These are phyloP conservation scores for Cryptus viduatorius DNA, from an alignment of 2,888 invertebrate species.

Conservation along the genomic window DNA sequence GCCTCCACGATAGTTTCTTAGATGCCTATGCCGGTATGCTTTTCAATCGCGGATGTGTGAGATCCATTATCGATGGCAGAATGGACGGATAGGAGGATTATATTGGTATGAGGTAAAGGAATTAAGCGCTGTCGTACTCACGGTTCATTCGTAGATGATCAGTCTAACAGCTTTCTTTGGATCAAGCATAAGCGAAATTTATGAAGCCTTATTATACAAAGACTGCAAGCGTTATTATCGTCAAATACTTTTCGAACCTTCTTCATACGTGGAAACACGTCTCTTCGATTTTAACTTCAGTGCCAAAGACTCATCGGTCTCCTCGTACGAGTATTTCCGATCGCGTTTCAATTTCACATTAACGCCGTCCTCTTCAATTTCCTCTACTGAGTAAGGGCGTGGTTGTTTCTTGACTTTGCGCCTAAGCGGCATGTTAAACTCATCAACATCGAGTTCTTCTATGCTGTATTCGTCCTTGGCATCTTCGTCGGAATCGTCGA, in stretches of 20 bases:
- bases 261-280: conserved; percentile 88
- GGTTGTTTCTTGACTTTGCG: conserved; percentile 78
- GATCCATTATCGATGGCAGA: conserved; percentile 66
- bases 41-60: conserved; percentile 76
- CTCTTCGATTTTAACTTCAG: conserved; percentile 90
- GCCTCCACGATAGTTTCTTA: conserved; percentile 65
- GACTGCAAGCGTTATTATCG: conserved; percentile 43
- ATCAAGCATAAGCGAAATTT: conserved; percentile 58
- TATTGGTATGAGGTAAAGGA: conserved; percentile 46
- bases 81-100: conserved; percentile 60
- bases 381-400: conserved; percentile 86
- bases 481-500: conserved; percentile 88
- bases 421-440: conserved; percentile 82
- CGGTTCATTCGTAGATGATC: conserved; percentile 62
- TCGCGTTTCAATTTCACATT: conserved; percentile 84
- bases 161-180: conserved; percentile 63
- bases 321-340: conserved; percentile 85
- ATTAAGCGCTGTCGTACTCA: conserved; percentile 73
- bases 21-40: conserved; percentile 81
- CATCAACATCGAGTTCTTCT: conserved; percentile 82
- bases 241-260: conserved; percentile 86
- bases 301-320: conserved; percentile 89
- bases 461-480: conserved; percentile 86
- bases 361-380: conserved; percentile 85
- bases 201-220: conserved; percentile 71